Percentiles rank a stretch among this genome's conserved stretches.
Evolutionary conservation across 2,113 vertebrate genomes (phyloP).

Genomic region (Agapornis roseicollis): DNA sequence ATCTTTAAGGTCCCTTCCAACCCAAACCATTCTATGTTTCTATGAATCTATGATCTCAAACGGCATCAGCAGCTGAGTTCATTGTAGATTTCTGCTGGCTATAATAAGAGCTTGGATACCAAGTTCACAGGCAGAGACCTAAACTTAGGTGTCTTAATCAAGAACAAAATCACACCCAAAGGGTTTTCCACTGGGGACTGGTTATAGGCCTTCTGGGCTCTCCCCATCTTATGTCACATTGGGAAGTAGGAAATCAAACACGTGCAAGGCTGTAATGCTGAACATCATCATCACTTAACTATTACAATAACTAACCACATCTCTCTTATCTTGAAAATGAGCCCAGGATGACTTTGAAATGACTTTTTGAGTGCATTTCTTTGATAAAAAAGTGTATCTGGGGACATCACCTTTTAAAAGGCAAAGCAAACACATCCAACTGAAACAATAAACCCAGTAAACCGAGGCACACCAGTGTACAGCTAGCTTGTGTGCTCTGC

Average conservation of each 20-base stretch:
- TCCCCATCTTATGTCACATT: background rate
- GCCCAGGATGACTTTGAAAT: conserved; percentile 17
- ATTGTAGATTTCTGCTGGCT: background rate
- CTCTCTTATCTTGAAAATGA: conserved; percentile 8
- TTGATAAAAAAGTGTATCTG: background rate
- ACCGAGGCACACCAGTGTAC: background rate
- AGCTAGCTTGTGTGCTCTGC: background rate
- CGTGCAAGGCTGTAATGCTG: background rate
- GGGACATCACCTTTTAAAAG: background rate
- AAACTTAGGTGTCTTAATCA: background rate
- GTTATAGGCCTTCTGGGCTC: background rate
- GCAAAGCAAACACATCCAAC: background rate
- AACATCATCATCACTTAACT: background rate
- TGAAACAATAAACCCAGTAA: background rate
- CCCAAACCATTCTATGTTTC: background rate
- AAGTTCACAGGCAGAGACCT: background rate
- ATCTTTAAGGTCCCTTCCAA: background rate
- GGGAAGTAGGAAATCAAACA: background rate
- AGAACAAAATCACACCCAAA: background rate
- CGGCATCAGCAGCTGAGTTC: background rate
- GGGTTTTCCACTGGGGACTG: background rate
- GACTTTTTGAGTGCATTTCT: background rate
- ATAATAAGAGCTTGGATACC: background rate
- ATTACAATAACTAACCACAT: background rate
- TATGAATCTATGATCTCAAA: background rate